Base-by-base conservation (phyloP, 2,888 invertebrate genomes). In the Craniophora ligustri region DNA sequence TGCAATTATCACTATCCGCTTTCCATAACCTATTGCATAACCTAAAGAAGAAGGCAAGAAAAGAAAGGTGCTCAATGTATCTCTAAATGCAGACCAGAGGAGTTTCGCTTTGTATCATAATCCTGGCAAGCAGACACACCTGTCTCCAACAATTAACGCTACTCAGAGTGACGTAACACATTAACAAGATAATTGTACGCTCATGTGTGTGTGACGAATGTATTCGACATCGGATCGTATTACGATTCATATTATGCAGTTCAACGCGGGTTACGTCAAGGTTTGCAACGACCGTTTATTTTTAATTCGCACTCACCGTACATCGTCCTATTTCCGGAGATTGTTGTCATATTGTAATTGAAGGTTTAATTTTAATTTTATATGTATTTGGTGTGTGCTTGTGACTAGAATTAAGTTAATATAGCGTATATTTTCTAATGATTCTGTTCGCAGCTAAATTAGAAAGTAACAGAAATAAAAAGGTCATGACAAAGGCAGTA, bases 181-280 rank as follows among this genome's bases (percentile, higher is more conserved):
- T 55, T 64, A 64, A 68, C 69, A 45, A 68, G 69, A 68, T 64
- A 68, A 64, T 64, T 68, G 39, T 14, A 31, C 31, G 38, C 15
- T 19, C 21, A 44, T 50, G 49, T 58, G 49, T 59, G 56, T 48
- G 55, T 60, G 66, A 62, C 46, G 40, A 57, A 56, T 48, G 51
- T 58, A 54, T 67, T 74, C 48, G 49, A 41, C 70, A 50, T 44
- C 48, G 54, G 53, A 58, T 64, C 41, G 42, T 51, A 63, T 75
- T 67, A 65, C 72, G 54, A 64, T 66, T 59, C 59, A 69, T 56
- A 45, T 67, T 54, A 67, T 68, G 72, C 67, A 71, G 60, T 72
- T 72, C 67, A 58, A 54, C 60, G 54, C 61, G 58, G 69, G 64
- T 75, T 67, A 74, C 71, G 68, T 75, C 71, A 65, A 65, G 62